These are phyloP conservation scores for Choloepus hoffmanni DNA, from an alignment of 2,113 vertebrate species.

Conservation along the genomic window DNA sequence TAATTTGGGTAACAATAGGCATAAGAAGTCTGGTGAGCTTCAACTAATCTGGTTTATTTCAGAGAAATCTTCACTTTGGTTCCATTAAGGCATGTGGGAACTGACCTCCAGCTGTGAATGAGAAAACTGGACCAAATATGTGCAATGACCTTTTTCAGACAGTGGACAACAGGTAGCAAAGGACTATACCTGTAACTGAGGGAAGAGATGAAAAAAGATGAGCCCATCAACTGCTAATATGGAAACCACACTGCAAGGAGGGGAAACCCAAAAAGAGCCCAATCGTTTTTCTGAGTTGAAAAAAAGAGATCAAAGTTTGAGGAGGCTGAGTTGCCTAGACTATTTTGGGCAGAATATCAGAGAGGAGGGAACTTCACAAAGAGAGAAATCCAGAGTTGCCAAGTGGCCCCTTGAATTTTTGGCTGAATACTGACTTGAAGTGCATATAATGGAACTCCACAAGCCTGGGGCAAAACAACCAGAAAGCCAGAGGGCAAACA, in stretches of 20 bases:
- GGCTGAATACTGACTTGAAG: too few species aligned
- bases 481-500: not conserved
- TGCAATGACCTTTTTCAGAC: not conserved
- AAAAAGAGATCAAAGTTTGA: not conserved
- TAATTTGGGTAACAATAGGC: not conserved
- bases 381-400: not conserved
- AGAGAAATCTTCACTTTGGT: too few species aligned
- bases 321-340: not conserved
- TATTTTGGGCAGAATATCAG: not conserved
- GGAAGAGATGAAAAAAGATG: not conserved
- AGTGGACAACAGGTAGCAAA: not conserved
- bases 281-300: not conserved
- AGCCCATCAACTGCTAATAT: fast-evolving
- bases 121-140: not conserved
- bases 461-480: not conserved
- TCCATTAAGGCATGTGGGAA: too few species aligned
- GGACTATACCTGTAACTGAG: not conserved
- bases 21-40: too few species aligned
- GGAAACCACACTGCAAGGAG: fast-evolving
- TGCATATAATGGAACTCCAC: not conserved
- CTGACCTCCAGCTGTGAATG: not conserved
- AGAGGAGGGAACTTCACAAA: not conserved
- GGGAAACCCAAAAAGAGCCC: not conserved
- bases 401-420: fast-evolving
- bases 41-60: too few species aligned